Evolutionary conservation across 2,888 invertebrate genomes (phyloP).

Genomic region (Plebejus melissa): DNA sequence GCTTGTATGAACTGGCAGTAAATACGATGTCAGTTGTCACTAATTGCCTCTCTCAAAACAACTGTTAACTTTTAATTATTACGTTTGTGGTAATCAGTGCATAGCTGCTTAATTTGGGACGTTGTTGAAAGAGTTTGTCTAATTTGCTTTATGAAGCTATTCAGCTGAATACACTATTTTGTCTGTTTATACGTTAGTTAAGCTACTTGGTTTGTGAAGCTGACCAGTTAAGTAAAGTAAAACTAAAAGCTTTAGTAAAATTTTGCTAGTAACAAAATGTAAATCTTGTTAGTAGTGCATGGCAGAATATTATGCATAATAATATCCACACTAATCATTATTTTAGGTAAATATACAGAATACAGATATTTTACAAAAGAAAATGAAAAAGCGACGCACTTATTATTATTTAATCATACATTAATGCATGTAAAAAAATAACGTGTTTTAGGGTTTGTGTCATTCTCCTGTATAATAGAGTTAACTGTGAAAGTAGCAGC

Average conservation of each 20-base stretch:
- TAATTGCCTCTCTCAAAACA: constrained; percentile 1
- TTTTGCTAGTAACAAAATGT: too few relatives aligned
- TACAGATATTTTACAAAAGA: too few relatives aligned
- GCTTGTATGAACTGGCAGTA: not conserved
- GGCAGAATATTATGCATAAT: too few relatives aligned
- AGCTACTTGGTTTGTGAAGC: not conserved
- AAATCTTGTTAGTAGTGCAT: not conserved
- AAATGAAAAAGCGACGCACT: too few relatives aligned
- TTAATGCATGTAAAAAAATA: too few relatives aligned
- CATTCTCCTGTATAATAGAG: too few relatives aligned
- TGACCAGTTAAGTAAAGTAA: not conserved
- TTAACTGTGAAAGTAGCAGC: too few relatives aligned
- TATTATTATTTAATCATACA: too few relatives aligned
- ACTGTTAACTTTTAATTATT: constrained; percentile 18
- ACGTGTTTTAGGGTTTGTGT: too few relatives aligned
- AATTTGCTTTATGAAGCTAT: constrained; percentile 5
- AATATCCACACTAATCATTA: too few relatives aligned
- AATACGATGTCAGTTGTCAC: constrained; percentile 9
- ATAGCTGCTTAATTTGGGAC: not conserved
- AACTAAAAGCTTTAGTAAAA: not conserved
- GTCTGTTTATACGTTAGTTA: not conserved
- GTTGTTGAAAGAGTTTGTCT: not conserved
- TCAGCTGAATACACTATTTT: not conserved
- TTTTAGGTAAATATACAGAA: too few relatives aligned
- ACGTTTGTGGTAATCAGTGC: constrained; percentile 6